These are phyloP conservation scores for Coendou prehensilis DNA, from an alignment of 2,797 vertebrate species.

Conservation along the genomic window DNA sequence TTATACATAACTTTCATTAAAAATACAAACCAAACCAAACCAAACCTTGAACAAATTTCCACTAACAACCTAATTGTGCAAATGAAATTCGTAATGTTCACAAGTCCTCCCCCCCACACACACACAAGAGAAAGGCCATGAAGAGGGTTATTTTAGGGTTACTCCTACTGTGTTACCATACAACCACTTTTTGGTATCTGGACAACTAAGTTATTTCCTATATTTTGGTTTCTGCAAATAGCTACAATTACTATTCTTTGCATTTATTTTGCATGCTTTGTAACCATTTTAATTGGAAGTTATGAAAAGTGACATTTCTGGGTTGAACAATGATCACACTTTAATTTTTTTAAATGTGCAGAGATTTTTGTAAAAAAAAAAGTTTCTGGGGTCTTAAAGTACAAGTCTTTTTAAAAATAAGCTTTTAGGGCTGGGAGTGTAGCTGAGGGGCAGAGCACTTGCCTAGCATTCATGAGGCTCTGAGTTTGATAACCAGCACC, in stretches of 20 bases:
- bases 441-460: neutral
- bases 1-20: neutral
- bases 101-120: neutral
- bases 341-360: neutral
- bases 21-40: conserved; percentile 2
- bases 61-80: neutral
- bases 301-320: conserved; percentile 46
- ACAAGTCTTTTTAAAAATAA: neutral
- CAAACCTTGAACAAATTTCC: neutral
- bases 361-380: neutral
- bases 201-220: neutral
- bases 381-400: neutral
- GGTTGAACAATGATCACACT: conserved; percentile 19
- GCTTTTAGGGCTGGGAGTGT: neutral
- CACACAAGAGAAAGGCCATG: neutral
- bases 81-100: neutral
- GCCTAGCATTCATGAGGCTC: neutral
- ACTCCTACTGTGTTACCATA: neutral
- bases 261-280: conserved; percentile 8
- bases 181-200: neutral
- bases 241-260: neutral
- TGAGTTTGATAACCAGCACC: neutral
- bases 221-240: neutral
- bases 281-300: conserved; percentile 32
- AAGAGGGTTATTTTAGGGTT: neutral